These are phyloP conservation scores for Dryobates pubescens DNA, from an alignment of 2,797 vertebrate genomes.

Conservation along the genomic window DNA sequence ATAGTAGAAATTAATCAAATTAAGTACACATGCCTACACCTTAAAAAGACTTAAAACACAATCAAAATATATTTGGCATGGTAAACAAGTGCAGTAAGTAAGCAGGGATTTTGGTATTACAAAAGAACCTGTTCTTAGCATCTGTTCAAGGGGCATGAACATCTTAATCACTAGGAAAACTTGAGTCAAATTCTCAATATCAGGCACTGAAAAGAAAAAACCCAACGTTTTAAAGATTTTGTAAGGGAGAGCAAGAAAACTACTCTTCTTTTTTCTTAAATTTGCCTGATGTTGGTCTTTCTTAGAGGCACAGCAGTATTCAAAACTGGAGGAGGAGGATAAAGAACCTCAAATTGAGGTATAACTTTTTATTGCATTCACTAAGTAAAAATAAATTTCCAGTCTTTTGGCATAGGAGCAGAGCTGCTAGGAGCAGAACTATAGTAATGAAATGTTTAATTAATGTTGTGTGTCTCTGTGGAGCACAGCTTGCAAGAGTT, in stretches of 20 bases:
- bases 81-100: not conserved
- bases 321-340: not conserved
- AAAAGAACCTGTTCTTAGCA: not conserved
- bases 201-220: conserved; percentile 24
- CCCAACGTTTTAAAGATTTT: not conserved
- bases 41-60: not conserved
- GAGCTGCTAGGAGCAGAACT: not conserved
- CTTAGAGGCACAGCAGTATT: not conserved
- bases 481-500: not conserved
- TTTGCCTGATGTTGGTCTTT: not conserved
- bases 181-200: not conserved
- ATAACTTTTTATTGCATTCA: not conserved
- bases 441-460: not conserved
- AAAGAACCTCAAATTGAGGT: not conserved
- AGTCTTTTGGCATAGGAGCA: not conserved
- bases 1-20: not conserved
- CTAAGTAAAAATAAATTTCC: not conserved
- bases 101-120: not conserved
- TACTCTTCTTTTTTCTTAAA: not conserved
- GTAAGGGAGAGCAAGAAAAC: not conserved
- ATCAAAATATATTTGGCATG: not conserved
- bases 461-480: not conserved
- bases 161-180: not conserved
- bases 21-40: not conserved
- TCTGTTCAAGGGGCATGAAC: not conserved